Evolutionary conservation across 2,113 vertebrate genomes (phyloP).

Genomic region (Chitala chitala): DNA sequence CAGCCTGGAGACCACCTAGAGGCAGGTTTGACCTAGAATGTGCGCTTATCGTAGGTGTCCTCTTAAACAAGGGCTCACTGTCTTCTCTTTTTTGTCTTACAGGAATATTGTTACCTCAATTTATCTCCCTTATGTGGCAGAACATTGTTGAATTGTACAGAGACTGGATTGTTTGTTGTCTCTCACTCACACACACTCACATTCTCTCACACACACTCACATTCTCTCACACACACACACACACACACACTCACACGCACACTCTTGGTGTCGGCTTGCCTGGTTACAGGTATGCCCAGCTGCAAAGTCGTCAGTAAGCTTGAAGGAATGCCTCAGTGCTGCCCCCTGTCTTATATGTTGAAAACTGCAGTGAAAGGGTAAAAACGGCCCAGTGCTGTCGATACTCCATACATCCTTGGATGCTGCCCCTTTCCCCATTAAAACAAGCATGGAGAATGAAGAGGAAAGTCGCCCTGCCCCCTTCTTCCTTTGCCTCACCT

Average conservation of each 20-base stretch:
- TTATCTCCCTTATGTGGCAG: slow-evolving; percentile 58
- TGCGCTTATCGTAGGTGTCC: neutral
- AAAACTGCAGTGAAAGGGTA: slow-evolving; percentile 41
- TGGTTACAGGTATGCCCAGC: slow-evolving; percentile 48
- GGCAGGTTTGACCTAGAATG: neutral
- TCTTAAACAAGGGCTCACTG: neutral
- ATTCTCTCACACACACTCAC: slow-evolving; percentile 37
- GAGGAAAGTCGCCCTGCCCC: slow-evolving; percentile 42
- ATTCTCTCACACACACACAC: slow-evolving; percentile 36
- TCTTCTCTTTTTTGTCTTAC: neutral
- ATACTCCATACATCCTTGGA: slow-evolving; percentile 10
- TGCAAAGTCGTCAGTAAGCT: slow-evolving; percentile 57
- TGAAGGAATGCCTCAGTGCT: slow-evolving; percentile 39
- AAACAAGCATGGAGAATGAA: slow-evolving; percentile 66
- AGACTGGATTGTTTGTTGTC: slow-evolving; percentile 59
- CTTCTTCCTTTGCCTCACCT: slow-evolving; percentile 15
- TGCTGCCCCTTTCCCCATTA: slow-evolving; percentile 37
- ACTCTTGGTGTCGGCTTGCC: slow-evolving; percentile 56
- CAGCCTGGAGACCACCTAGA: neutral
- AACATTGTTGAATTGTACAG: slow-evolving; percentile 64
- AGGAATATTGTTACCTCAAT: slow-evolving; percentile 65
- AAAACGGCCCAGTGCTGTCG: slow-evolving; percentile 36
- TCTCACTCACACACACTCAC: slow-evolving; percentile 30
- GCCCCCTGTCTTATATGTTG: slow-evolving; percentile 33
- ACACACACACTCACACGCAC: slow-evolving; percentile 29